Evolutionary conservation across 2,113 vertebrate genomes (phyloP).

Genomic region (Antechinus stuartii): DNA sequence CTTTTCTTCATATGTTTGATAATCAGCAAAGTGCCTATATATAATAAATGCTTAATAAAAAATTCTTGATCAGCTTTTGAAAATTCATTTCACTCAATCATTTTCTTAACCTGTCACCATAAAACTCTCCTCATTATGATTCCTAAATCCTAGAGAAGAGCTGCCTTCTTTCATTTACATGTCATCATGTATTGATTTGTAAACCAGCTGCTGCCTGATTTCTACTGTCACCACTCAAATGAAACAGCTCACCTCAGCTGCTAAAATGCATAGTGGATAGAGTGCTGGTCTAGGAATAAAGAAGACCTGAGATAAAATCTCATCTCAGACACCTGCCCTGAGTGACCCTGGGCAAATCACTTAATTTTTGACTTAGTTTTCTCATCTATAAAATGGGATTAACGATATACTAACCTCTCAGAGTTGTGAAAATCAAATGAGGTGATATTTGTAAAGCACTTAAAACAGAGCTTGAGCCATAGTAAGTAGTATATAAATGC

Average conservation of each 20-base stretch:
- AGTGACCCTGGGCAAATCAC: background rate
- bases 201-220: background rate
- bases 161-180: background rate
- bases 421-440: background rate
- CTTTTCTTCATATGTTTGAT: background rate
- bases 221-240: background rate
- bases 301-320: background rate
- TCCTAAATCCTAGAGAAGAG: background rate
- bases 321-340: too few species aligned
- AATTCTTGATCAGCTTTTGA: background rate
- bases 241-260: background rate
- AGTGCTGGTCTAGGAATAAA: background rate
- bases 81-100: background rate
- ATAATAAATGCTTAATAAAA: background rate
- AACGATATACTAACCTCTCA: background rate
- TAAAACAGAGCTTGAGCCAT: background rate
- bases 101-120: background rate
- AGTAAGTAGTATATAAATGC: background rate
- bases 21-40: background rate
- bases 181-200: background rate
- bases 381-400: background rate
- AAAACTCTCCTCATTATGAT: background rate
- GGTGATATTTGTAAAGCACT: background rate
- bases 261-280: background rate
- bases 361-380: background rate